Conservation (phyloP, 1,140 invertebrate species). For the Drosophila hydei region DNA sequence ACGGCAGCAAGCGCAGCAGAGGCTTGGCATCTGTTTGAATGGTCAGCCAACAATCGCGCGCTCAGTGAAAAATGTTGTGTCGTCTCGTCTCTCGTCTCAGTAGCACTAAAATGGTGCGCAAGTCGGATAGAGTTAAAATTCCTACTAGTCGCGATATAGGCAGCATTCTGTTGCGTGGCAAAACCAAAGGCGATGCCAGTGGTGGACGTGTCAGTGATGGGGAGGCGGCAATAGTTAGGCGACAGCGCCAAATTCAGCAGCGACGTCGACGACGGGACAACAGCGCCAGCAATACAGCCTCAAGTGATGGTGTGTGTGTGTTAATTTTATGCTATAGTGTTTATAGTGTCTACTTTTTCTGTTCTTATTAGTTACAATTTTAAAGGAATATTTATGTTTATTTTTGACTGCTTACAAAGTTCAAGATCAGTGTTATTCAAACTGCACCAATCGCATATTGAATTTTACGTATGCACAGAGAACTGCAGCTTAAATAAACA, state of each 20-base stretch:
- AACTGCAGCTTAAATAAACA: constrained; percentile 10
- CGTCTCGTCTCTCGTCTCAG: constrained; percentile 56
- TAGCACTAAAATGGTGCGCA: constrained; percentile 81
- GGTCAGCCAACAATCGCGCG: constrained; percentile 15
- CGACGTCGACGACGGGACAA: constrained; percentile 25
- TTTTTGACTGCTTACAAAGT: constrained; percentile 12
- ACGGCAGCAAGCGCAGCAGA: constrained; percentile 24
- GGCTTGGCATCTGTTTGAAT: constrained; percentile 36
- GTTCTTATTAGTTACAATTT: too few relatives aligned
- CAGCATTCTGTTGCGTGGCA: constrained; percentile 70
- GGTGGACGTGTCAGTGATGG: constrained; percentile 34
- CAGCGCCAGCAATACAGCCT: constrained; percentile 63
- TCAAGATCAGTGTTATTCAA: constrained; percentile 1
- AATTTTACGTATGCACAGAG: constrained; percentile 10
- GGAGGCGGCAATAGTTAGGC: constrained; percentile 19
- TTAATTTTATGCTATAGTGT: constrained; percentile 26
- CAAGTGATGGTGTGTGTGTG: constrained; percentile 61
- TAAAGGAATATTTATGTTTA: neutral
- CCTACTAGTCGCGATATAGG: constrained; percentile 60
- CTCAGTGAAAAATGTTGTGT: constrained; percentile 57
- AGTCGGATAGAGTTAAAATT: constrained; percentile 81
- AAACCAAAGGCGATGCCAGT: constrained; percentile 18
- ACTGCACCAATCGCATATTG: neutral
- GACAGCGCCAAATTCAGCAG: constrained; percentile 12
- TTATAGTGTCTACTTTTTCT: constrained; percentile 31